Evolutionary conservation across 2,797 vertebrate species (phyloP).

Genomic region (Hydrocynus forskahlii): DNA sequence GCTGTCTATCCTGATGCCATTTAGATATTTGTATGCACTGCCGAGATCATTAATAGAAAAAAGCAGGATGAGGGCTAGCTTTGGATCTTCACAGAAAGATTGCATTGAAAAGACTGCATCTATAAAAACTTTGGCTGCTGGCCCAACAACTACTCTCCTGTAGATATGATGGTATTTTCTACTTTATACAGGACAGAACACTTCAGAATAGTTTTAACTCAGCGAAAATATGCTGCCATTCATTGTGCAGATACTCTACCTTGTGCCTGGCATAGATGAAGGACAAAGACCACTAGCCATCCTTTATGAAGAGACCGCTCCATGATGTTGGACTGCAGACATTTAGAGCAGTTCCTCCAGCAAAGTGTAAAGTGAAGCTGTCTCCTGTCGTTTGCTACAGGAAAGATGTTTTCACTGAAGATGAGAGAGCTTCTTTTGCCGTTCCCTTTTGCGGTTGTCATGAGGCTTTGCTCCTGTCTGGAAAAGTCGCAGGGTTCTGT

Average conservation of each 20-base stretch:
- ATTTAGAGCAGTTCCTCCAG: conserved; percentile 18
- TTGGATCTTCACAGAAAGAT: not conserved
- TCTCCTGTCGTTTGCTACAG: conserved; percentile 53
- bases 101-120: not conserved
- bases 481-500: conserved; percentile 60
- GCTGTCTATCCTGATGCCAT: too few species aligned
- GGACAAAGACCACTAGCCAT: conserved; percentile 69
- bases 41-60: too few species aligned
- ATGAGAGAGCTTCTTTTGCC: conserved; percentile 56
- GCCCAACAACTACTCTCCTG: conserved; percentile 1
- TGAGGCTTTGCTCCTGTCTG: conserved; percentile 9
- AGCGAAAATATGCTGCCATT: not conserved
- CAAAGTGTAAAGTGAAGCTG: conserved; percentile 34
- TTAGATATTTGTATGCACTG: too few species aligned
- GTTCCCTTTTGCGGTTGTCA: conserved; percentile 6
- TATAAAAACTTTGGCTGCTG: not conserved
- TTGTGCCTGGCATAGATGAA: conserved; percentile 68
- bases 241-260: conserved; percentile 65
- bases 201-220: conserved; percentile 2
- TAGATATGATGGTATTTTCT: conserved; percentile 6
- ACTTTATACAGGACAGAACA: conserved; percentile 12
- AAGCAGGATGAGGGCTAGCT: too few species aligned
- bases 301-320: conserved; percentile 68
- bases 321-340: conserved; percentile 67
- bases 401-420: conserved; percentile 58